Conservation (phyloP, 2,797 vertebrate species). For the Ptychobarbus kaznakovi region DNA sequence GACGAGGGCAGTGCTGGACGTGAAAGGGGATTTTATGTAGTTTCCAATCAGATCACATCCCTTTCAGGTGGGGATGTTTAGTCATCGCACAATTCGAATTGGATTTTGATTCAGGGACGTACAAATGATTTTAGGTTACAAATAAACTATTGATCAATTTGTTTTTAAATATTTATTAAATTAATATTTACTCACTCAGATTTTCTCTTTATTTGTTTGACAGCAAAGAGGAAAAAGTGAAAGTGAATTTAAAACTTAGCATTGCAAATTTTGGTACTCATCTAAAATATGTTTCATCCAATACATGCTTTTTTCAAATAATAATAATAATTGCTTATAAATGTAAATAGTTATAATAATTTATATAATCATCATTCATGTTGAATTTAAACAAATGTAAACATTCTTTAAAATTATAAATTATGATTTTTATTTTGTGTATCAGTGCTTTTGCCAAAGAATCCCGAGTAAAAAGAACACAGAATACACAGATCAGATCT, state of each 20-base stretch:
- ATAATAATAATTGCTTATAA: background rate
- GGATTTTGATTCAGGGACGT: background rate
- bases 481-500: background rate
- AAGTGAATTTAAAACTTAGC: background rate
- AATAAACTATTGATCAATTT: background rate
- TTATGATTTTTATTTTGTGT: background rate
- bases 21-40: background rate
- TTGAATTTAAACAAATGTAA: constrained; percentile 1
- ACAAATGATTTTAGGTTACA: background rate
- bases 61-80: background rate
- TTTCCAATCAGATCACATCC: constrained; percentile 1
- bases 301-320: background rate
- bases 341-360: background rate
- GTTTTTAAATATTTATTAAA: background rate
- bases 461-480: background rate
- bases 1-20: background rate
- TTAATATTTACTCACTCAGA: background rate
- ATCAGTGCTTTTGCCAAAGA: background rate
- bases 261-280: background rate
- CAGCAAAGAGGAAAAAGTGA: background rate
- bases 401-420: background rate
- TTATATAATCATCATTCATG: background rate
- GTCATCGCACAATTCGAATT: background rate
- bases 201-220: background rate
- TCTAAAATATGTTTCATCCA: background rate